Base-by-base conservation (phyloP, 2,113 vertebrate species). In the Sylvicapra grimmia region DNA sequence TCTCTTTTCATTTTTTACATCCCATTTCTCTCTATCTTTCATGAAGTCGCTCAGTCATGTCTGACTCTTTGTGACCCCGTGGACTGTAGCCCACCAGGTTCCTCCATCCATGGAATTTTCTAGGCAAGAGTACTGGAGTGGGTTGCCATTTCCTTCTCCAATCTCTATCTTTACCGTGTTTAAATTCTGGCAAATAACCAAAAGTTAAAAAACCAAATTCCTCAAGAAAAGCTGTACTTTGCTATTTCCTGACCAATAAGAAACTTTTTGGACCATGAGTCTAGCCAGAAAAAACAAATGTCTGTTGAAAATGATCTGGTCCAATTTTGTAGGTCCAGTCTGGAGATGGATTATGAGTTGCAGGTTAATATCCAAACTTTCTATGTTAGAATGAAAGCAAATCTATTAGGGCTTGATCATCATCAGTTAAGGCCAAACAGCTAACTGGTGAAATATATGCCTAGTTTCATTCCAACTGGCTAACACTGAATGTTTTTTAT, bases 201-300 rank as follows among this genome's bases (percentile, higher is more conserved):
- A 59, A 89, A 72, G 33, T 23, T 58, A 92, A 86, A 88, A 92
- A 6, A n/a, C 36, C 95, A 85, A 82, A 93, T 93, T 87, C 40
- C 65, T 89, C 31, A 96, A 54, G 63, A 95, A 94, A 96, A 51
- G 3, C 68, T 96, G 58, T 65, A 16, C 36, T 97, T 75, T 65
- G 61, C 77, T 90, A 97, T 98, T 98, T 97, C 90, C 89, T 96
- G 83, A 89, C 16, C 83, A 94, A 51, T 36, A 86, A 77, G 84
- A 97, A 97, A 89, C 68, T 56, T 68, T 47, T 61, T 92, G 83
- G 51, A 86, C 47, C n/a, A 49, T 84, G 29, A 93, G 72, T 93
- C 86, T 87, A 92, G 79, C 77, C 87, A 96, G 44, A 90, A 97
- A 80, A 95, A 54, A 92, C 72, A 44, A 51, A 94, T 84, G 29